Base-by-base conservation (phyloP, 1,140 invertebrate species). In the Doryteuthis pealeii region DNA sequence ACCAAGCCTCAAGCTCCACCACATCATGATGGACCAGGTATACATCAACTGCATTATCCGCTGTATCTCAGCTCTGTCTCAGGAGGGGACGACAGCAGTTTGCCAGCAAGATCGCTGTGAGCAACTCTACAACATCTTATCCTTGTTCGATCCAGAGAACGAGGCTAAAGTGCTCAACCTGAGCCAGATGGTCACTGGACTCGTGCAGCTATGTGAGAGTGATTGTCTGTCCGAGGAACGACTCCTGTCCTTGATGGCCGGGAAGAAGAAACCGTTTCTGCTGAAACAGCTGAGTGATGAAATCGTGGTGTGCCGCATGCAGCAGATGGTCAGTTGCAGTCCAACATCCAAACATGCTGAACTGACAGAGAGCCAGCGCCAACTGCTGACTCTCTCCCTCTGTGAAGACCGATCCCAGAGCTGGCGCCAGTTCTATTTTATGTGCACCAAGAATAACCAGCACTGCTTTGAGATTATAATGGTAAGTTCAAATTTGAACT, bases 381-480 rank as follows among this genome's bases (percentile, higher is more conserved):
- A 71, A 67, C 66, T 80, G 26, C 43, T 83, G 15, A 72, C 74
- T 31, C 62, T 84, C 45, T 72, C 78, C 32, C 76, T 65, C 2
- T 73, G 77, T n/a, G 32, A 66, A 14, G 77, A 84, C 65, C 73
- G 76, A 32, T 72, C 79, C 18, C 35, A 35, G 10, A 78, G 77
- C 49, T 84, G 83, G 83, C 78, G 81, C 69, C 76, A 80, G 43
- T 75, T 82, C 30, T 81, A 81, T 70, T 65, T 83, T 26, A 66
- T 79, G 45, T 81, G 80, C 72, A 43, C 80, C 26, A 82, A 81
- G 43, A 79, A 79, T 66, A 67, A 82, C 40, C 74, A 79, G 62
- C 85, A 86, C 73, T 78, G 84, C 45, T 67, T 86, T n/a, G 78
- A 81, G 67, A 73, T 76, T 40, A 76, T 81, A 33, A 33, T 83